Evolutionary conservation across 1,140 invertebrate species (phyloP).

Genomic region (Drosophila pallidifrons): DNA sequence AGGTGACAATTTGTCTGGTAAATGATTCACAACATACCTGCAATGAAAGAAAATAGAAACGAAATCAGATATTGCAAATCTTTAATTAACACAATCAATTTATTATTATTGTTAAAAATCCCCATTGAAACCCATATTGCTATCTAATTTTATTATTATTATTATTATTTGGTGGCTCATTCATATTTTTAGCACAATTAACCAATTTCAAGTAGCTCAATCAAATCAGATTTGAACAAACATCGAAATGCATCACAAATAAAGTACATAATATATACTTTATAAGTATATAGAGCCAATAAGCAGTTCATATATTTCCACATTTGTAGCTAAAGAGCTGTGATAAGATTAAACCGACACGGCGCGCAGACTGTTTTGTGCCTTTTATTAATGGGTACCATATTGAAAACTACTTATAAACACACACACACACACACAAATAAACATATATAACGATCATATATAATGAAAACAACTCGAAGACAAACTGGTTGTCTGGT

Average conservation of each 20-base stretch:
- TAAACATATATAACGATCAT: neutral
- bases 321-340: conserved; percentile 33
- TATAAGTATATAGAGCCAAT: conserved; percentile 10
- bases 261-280: conserved; percentile 1
- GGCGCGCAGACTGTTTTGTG: conserved; percentile 5
- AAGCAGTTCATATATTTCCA: conserved; percentile 8
- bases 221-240: conserved; percentile 24
- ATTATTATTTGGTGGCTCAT: conserved; percentile 38
- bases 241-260: neutral
- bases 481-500: conserved; percentile 62
- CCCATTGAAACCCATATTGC: conserved; percentile 2
- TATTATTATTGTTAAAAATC: conserved; percentile 22
- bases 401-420: conserved; percentile 47
- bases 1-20: conserved; percentile 8
- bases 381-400: conserved; percentile 22
- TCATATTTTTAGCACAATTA: conserved; percentile 49
- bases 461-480: conserved; percentile 17
- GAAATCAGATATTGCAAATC: conserved; percentile 4
- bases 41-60: conserved; percentile 48
- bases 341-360: conserved; percentile 60
- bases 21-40: conserved; percentile 56
- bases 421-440: conserved; percentile 15
- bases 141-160: conserved; percentile 25
- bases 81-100: conserved; percentile 25
- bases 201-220: conserved; percentile 49